Conservation (phyloP, 2,888 invertebrate genomes). For the Cantharis rufa region DNA sequence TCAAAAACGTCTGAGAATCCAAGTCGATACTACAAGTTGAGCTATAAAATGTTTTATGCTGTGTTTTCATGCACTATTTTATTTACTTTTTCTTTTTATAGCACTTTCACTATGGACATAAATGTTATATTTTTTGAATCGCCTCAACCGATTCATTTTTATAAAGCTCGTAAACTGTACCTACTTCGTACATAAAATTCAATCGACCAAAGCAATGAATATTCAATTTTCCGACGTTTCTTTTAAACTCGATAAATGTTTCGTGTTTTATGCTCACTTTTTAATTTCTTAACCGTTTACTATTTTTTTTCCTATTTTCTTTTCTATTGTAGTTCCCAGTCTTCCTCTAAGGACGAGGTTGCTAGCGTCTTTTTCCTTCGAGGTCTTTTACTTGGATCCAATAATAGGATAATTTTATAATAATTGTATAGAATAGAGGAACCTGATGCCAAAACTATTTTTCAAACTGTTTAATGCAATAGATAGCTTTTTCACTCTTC, state of each 20-base stretch:
- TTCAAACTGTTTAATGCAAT: too few relatives aligned
- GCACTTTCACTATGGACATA: constrained; percentile 26
- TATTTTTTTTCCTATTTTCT: too few relatives aligned
- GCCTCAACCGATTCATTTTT: constrained; percentile 17
- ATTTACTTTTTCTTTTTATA: constrained; percentile 32
- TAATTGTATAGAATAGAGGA: too few relatives aligned
- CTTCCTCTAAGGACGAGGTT: too few relatives aligned
- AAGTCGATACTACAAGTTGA: constrained; percentile 26
- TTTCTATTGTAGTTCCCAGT: too few relatives aligned
- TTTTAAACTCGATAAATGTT: background rate
- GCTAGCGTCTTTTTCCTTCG: too few relatives aligned
- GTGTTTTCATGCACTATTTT: constrained; percentile 30
- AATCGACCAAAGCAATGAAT: background rate
- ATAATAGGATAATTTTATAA: too few relatives aligned
- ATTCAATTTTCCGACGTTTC: background rate
- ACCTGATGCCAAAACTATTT: too few relatives aligned
- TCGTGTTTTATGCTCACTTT: background rate
- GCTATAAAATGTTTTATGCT: constrained; percentile 28
- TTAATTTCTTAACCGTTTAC: background rate
- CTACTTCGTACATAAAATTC: constrained; percentile 5
- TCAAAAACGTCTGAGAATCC: constrained; percentile 12
- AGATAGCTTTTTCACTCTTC: too few relatives aligned
- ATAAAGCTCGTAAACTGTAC: constrained; percentile 15
- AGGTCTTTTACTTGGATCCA: too few relatives aligned
- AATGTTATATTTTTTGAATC: constrained; percentile 18